phyloP scores from a whole-genome alignment of 2,888 invertebrate species.

The Dasysyrphus albostriatus region DNA sequence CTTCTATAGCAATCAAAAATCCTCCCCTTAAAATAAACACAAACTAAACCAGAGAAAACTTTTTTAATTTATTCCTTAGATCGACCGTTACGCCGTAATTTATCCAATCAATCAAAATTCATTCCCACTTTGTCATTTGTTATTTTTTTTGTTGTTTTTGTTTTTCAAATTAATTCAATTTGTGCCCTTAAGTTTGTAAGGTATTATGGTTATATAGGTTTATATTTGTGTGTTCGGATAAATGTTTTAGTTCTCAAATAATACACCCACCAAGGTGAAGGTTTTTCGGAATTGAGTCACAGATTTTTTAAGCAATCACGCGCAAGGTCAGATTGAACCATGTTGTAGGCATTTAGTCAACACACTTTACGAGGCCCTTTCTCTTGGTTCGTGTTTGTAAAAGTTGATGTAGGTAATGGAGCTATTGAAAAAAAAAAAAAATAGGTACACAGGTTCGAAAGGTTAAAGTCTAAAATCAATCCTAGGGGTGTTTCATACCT shows the following conservation, averaged over 20 bases:
- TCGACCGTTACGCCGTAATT: constrained; percentile 59
- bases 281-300: background rate
- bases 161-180: constrained; percentile 14
- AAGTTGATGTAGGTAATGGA: background rate
- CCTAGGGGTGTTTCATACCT: too few relatives aligned
- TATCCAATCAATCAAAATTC: constrained; percentile 69
- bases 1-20: constrained; percentile 31
- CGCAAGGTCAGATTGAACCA: background rate
- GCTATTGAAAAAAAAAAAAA: too few relatives aligned
- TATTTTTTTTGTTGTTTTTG: constrained; percentile 12
- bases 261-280: background rate
- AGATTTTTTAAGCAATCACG: background rate
- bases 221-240: background rate
- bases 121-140: constrained; percentile 51
- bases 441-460: too few relatives aligned
- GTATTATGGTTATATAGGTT: background rate
- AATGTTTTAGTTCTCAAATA: background rate
- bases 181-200: background rate
- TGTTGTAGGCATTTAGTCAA: background rate
- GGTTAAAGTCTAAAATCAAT: too few relatives aligned
- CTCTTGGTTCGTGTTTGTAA: background rate
- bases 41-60: constrained; percentile 60
- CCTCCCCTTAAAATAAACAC: constrained; percentile 57
- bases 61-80: constrained; percentile 73
- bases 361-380: background rate